A percentile compares a stretch with the other conserved stretches of the same genome.
phyloP scores from a whole-genome alignment of 2,888 invertebrate genomes.

The Empis livida region DNA sequence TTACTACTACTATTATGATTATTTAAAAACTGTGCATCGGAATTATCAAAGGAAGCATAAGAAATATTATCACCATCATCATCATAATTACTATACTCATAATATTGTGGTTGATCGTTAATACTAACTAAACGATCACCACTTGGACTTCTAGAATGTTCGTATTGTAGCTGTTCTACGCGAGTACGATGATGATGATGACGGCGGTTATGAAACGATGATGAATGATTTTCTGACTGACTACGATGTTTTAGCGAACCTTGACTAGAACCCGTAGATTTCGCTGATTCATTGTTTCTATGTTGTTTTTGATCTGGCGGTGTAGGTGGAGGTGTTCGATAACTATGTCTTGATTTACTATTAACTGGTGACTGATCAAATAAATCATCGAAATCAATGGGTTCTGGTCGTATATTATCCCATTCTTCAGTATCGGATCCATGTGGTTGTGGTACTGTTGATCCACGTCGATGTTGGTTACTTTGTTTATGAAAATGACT shows the following conservation, averaged over 20 bases:
- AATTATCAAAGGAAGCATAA: slow-evolving; percentile 17
- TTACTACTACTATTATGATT: slow-evolving; percentile 10
- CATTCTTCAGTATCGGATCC: neutral
- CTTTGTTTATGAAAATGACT: neutral
- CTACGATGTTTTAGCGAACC: neutral
- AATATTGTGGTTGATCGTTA: slow-evolving; percentile 40
- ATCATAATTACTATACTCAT: slow-evolving; percentile 35
- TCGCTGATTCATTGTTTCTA: neutral
- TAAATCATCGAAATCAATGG: neutral
- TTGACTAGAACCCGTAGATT: neutral
- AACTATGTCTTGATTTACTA: neutral
- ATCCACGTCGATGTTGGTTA: neutral
- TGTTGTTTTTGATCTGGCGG: neutral
- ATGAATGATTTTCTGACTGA: neutral
- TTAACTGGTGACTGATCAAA: neutral
- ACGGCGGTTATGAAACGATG: neutral
- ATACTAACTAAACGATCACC: slow-evolving; percentile 38
- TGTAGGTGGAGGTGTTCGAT: neutral
- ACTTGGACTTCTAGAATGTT: slow-evolving; percentile 12
- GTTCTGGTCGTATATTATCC: neutral
- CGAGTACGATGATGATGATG: slow-evolving; percentile 14
- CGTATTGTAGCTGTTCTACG: slow-evolving; percentile 17
- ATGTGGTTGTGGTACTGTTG: neutral
- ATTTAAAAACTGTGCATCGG: neutral
- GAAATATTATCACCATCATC: slow-evolving; percentile 17